Conservation (phyloP, 2,888 invertebrate genomes). For the Microplitis manilae region DNA sequence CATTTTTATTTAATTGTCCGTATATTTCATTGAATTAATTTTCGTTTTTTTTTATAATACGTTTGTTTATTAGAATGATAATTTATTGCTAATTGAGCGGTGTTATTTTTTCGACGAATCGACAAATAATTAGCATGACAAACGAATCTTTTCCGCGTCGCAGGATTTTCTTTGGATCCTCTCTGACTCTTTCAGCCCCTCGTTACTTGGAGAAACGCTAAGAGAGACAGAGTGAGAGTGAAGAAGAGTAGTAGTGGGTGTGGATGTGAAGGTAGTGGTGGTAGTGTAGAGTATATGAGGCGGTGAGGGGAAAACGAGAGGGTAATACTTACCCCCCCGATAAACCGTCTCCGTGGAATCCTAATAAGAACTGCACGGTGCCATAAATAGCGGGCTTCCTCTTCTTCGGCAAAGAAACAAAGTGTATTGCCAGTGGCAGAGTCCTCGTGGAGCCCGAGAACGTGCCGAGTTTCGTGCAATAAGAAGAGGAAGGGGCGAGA, state of each 20-base stretch:
- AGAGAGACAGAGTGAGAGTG: not conserved
- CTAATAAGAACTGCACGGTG: slow-evolving; percentile 61
- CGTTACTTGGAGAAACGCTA: slow-evolving; percentile 30
- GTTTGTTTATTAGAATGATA: not conserved
- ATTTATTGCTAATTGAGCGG: slow-evolving; percentile 1
- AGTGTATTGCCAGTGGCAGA: slow-evolving; percentile 61
- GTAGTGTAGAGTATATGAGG: slow-evolving; percentile 19
- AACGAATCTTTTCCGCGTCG: slow-evolving; percentile 30
- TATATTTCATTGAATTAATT: not conserved
- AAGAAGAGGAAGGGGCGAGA: slow-evolving; percentile 47
- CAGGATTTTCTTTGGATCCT: slow-evolving; percentile 29
- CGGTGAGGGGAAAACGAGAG: slow-evolving; percentile 23
- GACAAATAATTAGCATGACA: slow-evolving; percentile 47
- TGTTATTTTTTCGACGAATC: slow-evolving; percentile 27
- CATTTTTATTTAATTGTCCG: not conserved
- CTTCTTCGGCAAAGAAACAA: slow-evolving; percentile 59
- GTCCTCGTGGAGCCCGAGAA: slow-evolving; percentile 51
- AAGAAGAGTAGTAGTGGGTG: not conserved
- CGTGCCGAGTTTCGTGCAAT: slow-evolving; percentile 53
- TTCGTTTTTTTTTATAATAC: not conserved
- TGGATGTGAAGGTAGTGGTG: not conserved
- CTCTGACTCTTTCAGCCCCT: slow-evolving; percentile 46
- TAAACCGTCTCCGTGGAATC: slow-evolving; percentile 58
- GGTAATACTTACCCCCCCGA: slow-evolving; percentile 45
- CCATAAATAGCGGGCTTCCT: slow-evolving; percentile 60